A percentile compares a stretch with the other conserved stretches of the same genome.
Evolutionary conservation across 2,113 vertebrate genomes (phyloP).

Genomic region (Paralichthys olivaceus): DNA sequence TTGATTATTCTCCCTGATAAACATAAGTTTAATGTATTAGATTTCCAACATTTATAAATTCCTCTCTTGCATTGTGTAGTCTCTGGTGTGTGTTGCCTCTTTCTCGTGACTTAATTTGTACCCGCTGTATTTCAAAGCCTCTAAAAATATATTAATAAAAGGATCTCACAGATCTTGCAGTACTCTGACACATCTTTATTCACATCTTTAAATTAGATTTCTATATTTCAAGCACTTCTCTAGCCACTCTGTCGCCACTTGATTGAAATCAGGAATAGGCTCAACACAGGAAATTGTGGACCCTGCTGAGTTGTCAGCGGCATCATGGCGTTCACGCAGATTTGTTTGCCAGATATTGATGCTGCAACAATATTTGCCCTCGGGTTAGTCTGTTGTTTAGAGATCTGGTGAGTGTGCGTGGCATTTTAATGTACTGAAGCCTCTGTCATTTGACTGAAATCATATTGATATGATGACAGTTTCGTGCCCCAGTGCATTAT

Average conservation of each 20-base stretch:
- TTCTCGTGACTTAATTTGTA: too few species aligned
- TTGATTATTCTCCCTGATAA: not conserved
- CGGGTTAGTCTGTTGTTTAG: not conserved
- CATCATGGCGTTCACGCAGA: not conserved
- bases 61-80: too few species aligned
- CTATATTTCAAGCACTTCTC: not conserved
- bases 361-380: not conserved
- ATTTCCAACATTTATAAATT: too few species aligned
- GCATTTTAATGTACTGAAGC: not conserved
- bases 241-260: not conserved
- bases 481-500: not conserved
- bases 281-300: not conserved
- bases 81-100: too few species aligned
- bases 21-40: not conserved
- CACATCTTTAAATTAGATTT: not conserved
- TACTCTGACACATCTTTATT: slow-evolving; percentile 1
- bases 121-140: too few species aligned
- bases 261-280: not conserved
- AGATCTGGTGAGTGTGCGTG: not conserved
- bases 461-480: not conserved
- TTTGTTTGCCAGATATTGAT: slow-evolving; percentile 3
- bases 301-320: slow-evolving; percentile 12
- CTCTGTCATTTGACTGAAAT: not conserved
- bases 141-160: too few species aligned
- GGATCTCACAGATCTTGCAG: not conserved